Conservation (phyloP, 2,113 vertebrate genomes). For the Myrmecophaga tridactyla region DNA sequence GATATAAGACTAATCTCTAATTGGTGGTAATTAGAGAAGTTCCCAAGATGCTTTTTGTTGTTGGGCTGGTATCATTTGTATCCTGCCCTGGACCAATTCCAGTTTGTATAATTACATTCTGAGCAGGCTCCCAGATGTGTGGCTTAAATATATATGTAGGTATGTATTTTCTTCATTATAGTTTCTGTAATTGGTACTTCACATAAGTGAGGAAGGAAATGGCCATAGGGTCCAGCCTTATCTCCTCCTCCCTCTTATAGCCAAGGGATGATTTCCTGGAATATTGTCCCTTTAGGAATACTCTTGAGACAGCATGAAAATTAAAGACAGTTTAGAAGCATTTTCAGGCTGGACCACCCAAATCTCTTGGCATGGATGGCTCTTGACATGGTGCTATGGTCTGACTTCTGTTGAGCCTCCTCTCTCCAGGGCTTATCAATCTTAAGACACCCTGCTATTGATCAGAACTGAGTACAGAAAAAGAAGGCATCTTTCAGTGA, state of each 20-base stretch:
- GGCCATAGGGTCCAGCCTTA: not conserved
- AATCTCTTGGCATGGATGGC: too few relatives aligned
- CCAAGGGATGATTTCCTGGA: not conserved
- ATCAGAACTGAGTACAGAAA: not conserved
- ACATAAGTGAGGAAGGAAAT: conserved; percentile 3
- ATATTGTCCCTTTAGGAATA: not conserved
- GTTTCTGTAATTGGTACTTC: conserved; percentile 25
- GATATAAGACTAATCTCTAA: conserved; percentile 10
- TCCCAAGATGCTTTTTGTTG: not conserved
- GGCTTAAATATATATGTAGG: not conserved
- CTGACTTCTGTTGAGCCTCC: not conserved
- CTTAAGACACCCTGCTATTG: not conserved
- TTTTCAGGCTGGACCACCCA: not conserved
- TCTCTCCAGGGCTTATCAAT: not conserved
- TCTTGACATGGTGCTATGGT: not conserved
- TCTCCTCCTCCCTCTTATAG: not conserved
- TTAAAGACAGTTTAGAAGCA: not conserved
- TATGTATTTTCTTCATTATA: not conserved
- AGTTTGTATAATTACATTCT: conserved; percentile 18
- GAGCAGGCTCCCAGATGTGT: not conserved
- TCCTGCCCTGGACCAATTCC: not conserved
- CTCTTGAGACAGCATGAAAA: not conserved
- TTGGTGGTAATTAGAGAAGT: conserved; percentile 47
- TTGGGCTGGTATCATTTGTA: not conserved
- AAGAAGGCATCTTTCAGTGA: not conserved